Conservation (phyloP, 2,113 vertebrate species). For the Connochaetes taurinus region DNA sequence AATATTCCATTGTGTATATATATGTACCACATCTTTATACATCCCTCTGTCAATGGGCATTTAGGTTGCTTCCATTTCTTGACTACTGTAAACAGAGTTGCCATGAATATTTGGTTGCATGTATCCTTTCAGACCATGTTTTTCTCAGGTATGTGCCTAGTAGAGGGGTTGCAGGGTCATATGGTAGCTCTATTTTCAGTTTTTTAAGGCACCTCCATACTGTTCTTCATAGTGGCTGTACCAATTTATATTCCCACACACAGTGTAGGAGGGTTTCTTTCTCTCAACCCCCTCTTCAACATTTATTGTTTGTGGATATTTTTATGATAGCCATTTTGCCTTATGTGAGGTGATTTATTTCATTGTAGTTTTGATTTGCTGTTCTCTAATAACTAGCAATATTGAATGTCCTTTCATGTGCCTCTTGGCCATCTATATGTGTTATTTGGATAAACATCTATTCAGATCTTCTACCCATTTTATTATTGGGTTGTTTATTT, state of each 20-base stretch:
- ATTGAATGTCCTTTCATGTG: background rate
- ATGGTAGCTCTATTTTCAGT: background rate
- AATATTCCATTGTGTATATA: background rate
- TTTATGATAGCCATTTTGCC: background rate
- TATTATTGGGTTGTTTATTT: background rate
- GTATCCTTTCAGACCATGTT: background rate
- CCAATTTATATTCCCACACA: background rate
- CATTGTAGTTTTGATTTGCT: background rate
- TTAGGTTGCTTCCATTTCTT: background rate
- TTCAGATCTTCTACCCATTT: background rate
- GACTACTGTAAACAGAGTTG: background rate
- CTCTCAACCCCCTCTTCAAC: background rate
- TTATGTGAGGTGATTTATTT: background rate
- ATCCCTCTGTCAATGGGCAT: background rate
- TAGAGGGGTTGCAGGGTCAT: background rate
- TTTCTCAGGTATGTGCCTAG: background rate
- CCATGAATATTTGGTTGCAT: background rate
- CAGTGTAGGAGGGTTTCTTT: background rate
- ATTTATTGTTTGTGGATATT: background rate
- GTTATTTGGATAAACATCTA: background rate
- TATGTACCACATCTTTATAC: background rate
- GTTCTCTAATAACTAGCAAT: background rate
- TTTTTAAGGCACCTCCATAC: background rate
- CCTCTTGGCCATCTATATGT: background rate
- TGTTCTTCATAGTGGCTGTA: background rate